Evolutionary conservation across 2,113 vertebrate species (phyloP), one percentile per base, ranked within the genome.

Genomic region (Phodopus roborovskii): DNA sequence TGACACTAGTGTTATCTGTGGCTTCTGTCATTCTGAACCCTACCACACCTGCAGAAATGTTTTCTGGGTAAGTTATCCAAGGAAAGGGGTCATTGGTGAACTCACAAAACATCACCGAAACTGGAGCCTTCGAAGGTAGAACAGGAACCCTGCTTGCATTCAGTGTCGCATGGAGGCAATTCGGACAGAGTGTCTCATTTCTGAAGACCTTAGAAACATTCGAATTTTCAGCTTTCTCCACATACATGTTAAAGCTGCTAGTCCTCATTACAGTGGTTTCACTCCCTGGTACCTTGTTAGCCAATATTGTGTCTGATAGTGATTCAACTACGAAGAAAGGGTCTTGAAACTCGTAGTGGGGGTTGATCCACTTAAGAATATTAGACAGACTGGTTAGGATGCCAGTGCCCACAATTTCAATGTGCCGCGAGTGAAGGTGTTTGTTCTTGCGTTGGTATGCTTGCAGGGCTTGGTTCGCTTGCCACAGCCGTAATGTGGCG

Each of bases 31-130:
- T 96, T 92, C 97, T 95, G 96, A 98, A 98, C 2, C 98, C 98
- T 0, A 97, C 70, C 78, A 99, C 95, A 3, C 1, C 45, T 0
- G 75, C 17, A 0, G 81, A 86, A 7, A 36, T 71, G 26, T 45
- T 73, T 39, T 56, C 90, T 13, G 45, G 83, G 17, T 92, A 74
- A 13, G 2, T 91, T 70, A 99, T 45, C 98, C 98, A 98, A 22
- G 98, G 98, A 92, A 99, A 98, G 3, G 98, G 98, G 74, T 97
- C 98, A 1, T 97, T 77, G 1, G 97, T 58, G 94, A 99, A 99
- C 71, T 98, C 98, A 95, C 97, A 98, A 88, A 98, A 16, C 15
- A 96, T 96, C 30, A 96, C 89, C 5, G 98, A 98, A 60, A 99
- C 19, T 0, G 93, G 97, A 11, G 98, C 70, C 4, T 96, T 36